A percentile compares a stretch with the other conserved stretches of the same genome.
phyloP scores from a whole-genome alignment of 2,888 invertebrate genomes.

The Rhamnusium bicolor region DNA sequence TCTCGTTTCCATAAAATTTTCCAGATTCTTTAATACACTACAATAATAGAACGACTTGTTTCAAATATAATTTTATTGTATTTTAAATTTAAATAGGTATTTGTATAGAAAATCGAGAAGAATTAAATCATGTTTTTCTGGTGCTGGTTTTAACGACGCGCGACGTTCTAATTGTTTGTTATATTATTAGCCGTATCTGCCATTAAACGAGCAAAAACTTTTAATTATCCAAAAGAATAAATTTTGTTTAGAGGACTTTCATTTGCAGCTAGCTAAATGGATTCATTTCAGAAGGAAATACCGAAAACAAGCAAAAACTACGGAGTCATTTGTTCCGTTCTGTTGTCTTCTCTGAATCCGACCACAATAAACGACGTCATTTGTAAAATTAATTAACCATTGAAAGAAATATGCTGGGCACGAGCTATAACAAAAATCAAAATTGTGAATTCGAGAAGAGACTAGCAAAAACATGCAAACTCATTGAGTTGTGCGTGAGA shows the following conservation, averaged over 20 bases:
- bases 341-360: conserved; percentile 50
- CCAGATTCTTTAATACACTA: no score
- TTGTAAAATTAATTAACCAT: conserved; percentile 55
- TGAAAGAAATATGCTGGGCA: conserved; percentile 46
- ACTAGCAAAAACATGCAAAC: conserved; percentile 57
- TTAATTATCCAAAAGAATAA: background rate
- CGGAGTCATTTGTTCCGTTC: conserved; percentile 46
- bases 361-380: conserved; percentile 53
- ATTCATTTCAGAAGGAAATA: conserved; percentile 42
- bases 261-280: conserved; percentile 33
- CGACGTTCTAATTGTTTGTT: background rate
- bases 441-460: conserved; percentile 50
- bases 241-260: conserved; percentile 2
- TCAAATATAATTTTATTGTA: no score
- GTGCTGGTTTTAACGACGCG: background rate
- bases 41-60: no score
- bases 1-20: no score
- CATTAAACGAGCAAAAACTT: conserved; percentile 5
- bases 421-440: conserved; percentile 46
- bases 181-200: background rate
- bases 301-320: conserved; percentile 44
- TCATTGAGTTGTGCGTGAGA: conserved; percentile 58
- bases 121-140: background rate
- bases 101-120: background rate
- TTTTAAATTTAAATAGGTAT: no score